Conservation (phyloP, 2,797 vertebrate genomes). For the Netta rufina region DNA sequence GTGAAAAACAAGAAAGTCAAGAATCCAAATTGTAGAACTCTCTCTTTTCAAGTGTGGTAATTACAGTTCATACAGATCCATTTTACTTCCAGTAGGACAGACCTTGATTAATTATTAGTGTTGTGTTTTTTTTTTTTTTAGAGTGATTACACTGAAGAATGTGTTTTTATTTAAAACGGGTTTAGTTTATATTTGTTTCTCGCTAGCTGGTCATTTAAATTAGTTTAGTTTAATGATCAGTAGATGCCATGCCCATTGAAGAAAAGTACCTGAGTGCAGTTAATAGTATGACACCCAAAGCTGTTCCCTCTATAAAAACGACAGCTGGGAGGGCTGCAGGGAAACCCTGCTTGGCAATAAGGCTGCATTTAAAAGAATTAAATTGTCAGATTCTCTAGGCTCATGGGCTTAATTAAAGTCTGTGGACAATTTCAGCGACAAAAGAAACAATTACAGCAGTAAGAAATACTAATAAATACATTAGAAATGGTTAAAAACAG, state of each 20-base stretch:
- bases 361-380: slow-evolving; percentile 47
- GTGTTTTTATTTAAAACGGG: slow-evolving; percentile 1
- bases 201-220: slow-evolving; percentile 36
- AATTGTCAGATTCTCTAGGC: slow-evolving; percentile 36
- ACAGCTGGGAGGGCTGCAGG: slow-evolving; percentile 36
- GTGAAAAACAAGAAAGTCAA: not conserved
- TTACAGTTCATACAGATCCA: slow-evolving; percentile 45
- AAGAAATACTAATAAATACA: slow-evolving; percentile 25
- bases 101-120: not conserved
- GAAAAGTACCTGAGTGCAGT: slow-evolving; percentile 30
- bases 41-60: slow-evolving; percentile 62
- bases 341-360: slow-evolving; percentile 42
- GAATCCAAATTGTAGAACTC: slow-evolving; percentile 25
- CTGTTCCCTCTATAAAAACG: slow-evolving; percentile 17
- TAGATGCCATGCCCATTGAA: slow-evolving; percentile 12
- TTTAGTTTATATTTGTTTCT: slow-evolving; percentile 20
- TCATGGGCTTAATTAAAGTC: slow-evolving; percentile 26
- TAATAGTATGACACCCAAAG: not conserved
- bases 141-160: not conserved
- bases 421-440: slow-evolving; percentile 34
- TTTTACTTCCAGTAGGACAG: not conserved
- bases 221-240: slow-evolving; percentile 7
- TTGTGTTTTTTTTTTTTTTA: not conserved
- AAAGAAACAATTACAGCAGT: slow-evolving; percentile 6
- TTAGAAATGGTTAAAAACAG: slow-evolving; percentile 4